These are phyloP conservation scores for Takifugu ocellatus DNA, from an alignment of 2,797 vertebrate species.

Conservation along the genomic window DNA sequence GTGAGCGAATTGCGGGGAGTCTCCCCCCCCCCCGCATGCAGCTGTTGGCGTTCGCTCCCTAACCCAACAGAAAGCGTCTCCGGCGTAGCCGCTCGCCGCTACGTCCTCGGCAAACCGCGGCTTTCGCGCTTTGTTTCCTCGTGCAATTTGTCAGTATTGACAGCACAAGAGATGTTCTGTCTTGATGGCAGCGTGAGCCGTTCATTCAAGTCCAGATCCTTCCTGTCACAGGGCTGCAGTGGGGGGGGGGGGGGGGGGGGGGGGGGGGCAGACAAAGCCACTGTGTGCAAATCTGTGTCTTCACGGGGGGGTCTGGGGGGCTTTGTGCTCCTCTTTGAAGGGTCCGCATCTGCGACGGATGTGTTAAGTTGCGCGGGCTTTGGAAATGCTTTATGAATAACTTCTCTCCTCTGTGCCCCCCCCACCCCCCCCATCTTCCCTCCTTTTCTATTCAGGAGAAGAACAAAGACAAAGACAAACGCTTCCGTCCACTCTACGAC, in stretches of 20 bases:
- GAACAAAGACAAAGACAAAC: slow-evolving; percentile 95
- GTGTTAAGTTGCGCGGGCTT: slow-evolving; percentile 1
- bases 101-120: slow-evolving; percentile 29
- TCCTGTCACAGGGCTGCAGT: slow-evolving; percentile 10
- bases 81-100: slow-evolving; percentile 11
- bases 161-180: slow-evolving; percentile 3
- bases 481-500: slow-evolving; percentile 94
- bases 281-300: slow-evolving; percentile 7
- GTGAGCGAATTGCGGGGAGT: slow-evolving; percentile 49
- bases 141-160: slow-evolving; percentile 21
- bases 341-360: slow-evolving; percentile 1
- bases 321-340: not conserved
- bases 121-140: slow-evolving; percentile 2
- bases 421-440: not conserved
- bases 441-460: slow-evolving; percentile 68
- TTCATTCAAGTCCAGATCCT: slow-evolving; percentile 20
- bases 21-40: slow-evolving; percentile 21
- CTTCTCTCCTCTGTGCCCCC: slow-evolving; percentile 10
- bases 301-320: not conserved
- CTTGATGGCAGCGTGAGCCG: not conserved
- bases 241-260: slow-evolving; percentile 1
- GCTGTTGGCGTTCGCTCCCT: slow-evolving; percentile 14
- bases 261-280: slow-evolving; percentile 13
- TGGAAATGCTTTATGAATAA: slow-evolving; percentile 13
- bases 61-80: slow-evolving; percentile 26